Percentiles rank a stretch among this genome's conserved stretches.
Conservation (phyloP, 30 jellyfish, hydroid and myxozoan species). For the Morbakka virulenta region DNA sequence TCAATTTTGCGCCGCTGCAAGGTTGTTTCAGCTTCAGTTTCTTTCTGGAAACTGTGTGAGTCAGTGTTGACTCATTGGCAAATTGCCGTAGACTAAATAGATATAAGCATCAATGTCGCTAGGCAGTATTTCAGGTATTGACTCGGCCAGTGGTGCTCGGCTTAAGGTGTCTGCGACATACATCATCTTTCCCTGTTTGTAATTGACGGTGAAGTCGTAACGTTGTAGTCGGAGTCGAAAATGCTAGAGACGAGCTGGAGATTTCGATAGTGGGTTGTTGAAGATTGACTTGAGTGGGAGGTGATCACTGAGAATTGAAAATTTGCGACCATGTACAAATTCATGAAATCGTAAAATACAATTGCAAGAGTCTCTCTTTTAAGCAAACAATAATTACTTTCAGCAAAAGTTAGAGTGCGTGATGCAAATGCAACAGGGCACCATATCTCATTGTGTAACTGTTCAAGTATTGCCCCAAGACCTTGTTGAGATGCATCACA, state of each 20-base stretch:
- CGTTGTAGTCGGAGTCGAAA: conserved; percentile 32
- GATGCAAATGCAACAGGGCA: conserved; percentile 77
- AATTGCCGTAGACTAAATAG: too few relatives aligned
- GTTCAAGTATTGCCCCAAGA: conserved; percentile 71
- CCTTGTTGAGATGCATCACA: conserved; percentile 66
- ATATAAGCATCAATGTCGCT: too few relatives aligned
- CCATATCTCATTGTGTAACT: conserved; percentile 19
- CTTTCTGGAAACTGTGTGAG: too few relatives aligned
- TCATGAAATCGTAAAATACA: too few relatives aligned
- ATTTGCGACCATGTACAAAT: conserved; percentile 37
- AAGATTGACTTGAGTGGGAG: conserved; percentile 36
- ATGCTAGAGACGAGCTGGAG: conserved; percentile 52
- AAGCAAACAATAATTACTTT: conserved; percentile 26
- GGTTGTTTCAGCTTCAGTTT: too few relatives aligned
- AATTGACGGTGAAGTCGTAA: conserved; percentile 34
- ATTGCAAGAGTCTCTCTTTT: conserved; percentile 47
- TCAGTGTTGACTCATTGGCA: too few relatives aligned
- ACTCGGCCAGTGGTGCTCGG: too few relatives aligned
- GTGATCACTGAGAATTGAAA: conserved; percentile 22
- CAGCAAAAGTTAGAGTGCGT: conserved; percentile 55
- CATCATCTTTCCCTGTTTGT: conserved; percentile 32
- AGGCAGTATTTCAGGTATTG: too few relatives aligned
- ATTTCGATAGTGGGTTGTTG: conserved; percentile 4
- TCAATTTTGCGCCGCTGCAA: background rate
- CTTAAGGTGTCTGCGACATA: background rate